These are phyloP conservation scores for Macropis europaea DNA, from an alignment of 2,888 invertebrate species.

Conservation along the genomic window DNA sequence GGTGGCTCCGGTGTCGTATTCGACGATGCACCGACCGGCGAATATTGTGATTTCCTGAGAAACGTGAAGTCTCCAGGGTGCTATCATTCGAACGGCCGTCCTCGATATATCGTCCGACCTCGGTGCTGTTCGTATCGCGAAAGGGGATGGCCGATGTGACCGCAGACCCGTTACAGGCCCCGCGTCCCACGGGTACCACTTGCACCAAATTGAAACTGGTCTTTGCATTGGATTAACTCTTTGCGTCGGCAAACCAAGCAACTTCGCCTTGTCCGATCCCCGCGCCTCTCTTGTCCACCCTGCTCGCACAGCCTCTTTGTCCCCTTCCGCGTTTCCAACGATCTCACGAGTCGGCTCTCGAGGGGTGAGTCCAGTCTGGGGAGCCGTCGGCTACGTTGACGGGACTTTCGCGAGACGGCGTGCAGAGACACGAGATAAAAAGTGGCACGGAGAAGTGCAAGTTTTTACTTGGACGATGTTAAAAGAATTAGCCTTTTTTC, in stretches of 20 bases:
- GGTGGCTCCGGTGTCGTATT: conserved; percentile 23
- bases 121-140: conserved; percentile 58
- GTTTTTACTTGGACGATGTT: conserved; percentile 7
- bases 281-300: conserved; percentile 11
- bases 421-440: conserved; percentile 8
- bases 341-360: conserved; percentile 15
- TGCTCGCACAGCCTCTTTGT: conserved; percentile 27
- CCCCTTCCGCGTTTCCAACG: conserved; percentile 1
- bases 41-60: conserved; percentile 70
- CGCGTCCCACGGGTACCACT: conserved; percentile 68
- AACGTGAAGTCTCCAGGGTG: conserved; percentile 69
- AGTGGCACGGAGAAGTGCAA: not conserved
- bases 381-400: conserved; percentile 1
- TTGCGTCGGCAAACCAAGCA: conserved; percentile 62
- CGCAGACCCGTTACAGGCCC: conserved; percentile 61
- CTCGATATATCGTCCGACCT: conserved; percentile 61
- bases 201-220: conserved; percentile 76
- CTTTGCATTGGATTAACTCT: conserved; percentile 76
- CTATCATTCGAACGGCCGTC: conserved; percentile 65
- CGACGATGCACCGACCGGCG: conserved; percentile 34
- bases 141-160: conserved; percentile 51
- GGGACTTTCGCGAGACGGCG: conserved; percentile 22
- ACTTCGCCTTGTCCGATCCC: conserved; percentile 44
- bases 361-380: not conserved
- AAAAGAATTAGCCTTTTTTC: not conserved